A percentile compares a stretch with the other conserved stretches of the same genome.
Conservation (phyloP, 1,140 invertebrate species). For the Cardiocondyla obscurior region DNA sequence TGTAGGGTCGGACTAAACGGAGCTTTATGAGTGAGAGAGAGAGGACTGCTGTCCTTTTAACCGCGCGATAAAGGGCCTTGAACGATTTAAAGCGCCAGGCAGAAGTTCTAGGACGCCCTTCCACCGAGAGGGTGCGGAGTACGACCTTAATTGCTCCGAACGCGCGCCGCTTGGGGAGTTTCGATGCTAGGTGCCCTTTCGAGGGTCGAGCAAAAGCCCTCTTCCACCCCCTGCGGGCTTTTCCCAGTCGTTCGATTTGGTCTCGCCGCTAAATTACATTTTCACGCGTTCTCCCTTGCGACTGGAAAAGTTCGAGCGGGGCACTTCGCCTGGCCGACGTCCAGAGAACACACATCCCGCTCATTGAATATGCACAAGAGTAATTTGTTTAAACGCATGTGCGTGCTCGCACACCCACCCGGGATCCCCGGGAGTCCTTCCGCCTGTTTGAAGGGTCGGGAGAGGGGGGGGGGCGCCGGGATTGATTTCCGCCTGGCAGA, state of each 20-base stretch:
- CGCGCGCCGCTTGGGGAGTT: not conserved
- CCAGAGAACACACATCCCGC: not conserved
- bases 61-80: no score
- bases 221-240: not conserved
- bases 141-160: not conserved
- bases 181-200: not conserved
- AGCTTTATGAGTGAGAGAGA: not conserved
- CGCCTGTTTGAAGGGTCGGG: no score
- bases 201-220: not conserved
- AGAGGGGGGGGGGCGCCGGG: not conserved
- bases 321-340: not conserved
- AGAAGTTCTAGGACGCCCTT: not conserved
- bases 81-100: not conserved
- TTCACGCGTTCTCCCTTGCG: not conserved
- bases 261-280: not conserved
- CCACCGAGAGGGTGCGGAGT: not conserved
- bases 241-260: not conserved
- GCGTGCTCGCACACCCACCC: not conserved
- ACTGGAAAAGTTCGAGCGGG: not conserved
- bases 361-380: not conserved
- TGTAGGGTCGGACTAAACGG: no score
- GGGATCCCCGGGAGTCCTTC: not conserved
- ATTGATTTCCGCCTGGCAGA: constrained; percentile 21
- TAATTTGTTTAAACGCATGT: not conserved
- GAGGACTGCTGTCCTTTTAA: not conserved